Evolutionary conservation across 92 coral and sea anemone genomes (phyloP).

Genomic region (Zoanthus sociatus): DNA sequence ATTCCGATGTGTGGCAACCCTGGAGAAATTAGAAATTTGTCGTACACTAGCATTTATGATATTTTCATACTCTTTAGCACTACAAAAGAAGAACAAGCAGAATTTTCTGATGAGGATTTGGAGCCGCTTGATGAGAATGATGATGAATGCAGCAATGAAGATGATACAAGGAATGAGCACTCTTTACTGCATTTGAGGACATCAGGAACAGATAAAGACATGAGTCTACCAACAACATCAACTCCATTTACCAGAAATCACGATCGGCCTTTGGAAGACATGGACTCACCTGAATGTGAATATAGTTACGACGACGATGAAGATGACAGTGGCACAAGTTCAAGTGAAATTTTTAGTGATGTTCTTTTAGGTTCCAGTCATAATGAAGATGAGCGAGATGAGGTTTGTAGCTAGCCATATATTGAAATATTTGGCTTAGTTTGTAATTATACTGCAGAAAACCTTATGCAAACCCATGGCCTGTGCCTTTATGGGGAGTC

Average conservation of each 20-base stretch:
- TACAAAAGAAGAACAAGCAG: background rate
- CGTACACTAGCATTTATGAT: too few relatives aligned
- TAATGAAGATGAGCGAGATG: background rate
- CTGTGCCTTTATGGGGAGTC: too few relatives aligned
- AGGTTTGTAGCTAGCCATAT: too few relatives aligned
- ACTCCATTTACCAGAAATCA: background rate
- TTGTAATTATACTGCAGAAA: too few relatives aligned
- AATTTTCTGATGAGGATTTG: background rate
- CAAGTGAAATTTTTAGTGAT: conserved; percentile 63
- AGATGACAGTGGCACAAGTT: background rate
- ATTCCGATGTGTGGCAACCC: too few relatives aligned
- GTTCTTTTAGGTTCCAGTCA: conserved; percentile 49
- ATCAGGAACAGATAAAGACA: background rate
- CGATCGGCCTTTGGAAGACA: background rate
- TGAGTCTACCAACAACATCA: background rate
- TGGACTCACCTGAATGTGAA: background rate
- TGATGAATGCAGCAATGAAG: background rate
- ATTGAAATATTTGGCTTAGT: too few relatives aligned
- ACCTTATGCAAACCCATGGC: too few relatives aligned
- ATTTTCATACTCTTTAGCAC: too few relatives aligned
- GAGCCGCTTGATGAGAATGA: conserved; percentile 15
- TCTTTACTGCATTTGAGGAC: background rate
- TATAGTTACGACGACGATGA: background rate
- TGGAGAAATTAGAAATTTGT: too few relatives aligned
- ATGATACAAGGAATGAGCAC: background rate